Evolutionary conservation across 2,113 vertebrate species (phyloP), one percentile per base, ranked within the genome.

Genomic region (Dromaius novaehollandiae): DNA sequence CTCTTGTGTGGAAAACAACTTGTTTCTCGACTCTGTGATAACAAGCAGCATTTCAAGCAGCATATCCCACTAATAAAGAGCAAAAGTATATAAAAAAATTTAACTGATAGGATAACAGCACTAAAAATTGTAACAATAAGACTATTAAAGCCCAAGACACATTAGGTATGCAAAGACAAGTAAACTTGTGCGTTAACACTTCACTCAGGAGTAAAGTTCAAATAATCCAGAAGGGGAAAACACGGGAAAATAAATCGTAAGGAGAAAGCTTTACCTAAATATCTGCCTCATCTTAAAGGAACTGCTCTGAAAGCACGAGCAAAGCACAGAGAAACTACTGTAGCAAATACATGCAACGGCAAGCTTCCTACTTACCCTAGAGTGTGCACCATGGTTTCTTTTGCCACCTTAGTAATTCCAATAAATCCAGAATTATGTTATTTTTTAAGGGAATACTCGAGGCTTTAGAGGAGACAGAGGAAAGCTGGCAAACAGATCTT

Each of bases 281-380:
- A 77, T 61, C n/a, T 56, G 32, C 66, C 82, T 44, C 51, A 83
- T 42, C 18, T 66, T 21, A 60, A 38, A 77, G 55, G 36, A 85
- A 51, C 34, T 55, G 84, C 86, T 80, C 87, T n/a, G 79, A 86
- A 87, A 94, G 82, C 86, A 95, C 60, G 75, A 53, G 78, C 38
- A 80, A 93, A 94, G 74, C 79, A 58, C 50, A 36, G 77, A 87
- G 86, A 86, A 86, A 38, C 70, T 71, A 86, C 46, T 19, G 68
- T 18, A 86, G 68, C 81, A 87, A 91, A 93, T 6, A 11, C 40
- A 82, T 34, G 89, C 89, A 69, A 82, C 97, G 75, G 36, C 93
- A 82, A 61, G 86, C 63, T 91, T 95, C 93, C 90, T 95, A 98
- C 98, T 98, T 99, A 99, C 99, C 99, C 98, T 96, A 95, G 78